Evolutionary conservation across 2,113 vertebrate species (phyloP).

Genomic region (Mola mola): DNA sequence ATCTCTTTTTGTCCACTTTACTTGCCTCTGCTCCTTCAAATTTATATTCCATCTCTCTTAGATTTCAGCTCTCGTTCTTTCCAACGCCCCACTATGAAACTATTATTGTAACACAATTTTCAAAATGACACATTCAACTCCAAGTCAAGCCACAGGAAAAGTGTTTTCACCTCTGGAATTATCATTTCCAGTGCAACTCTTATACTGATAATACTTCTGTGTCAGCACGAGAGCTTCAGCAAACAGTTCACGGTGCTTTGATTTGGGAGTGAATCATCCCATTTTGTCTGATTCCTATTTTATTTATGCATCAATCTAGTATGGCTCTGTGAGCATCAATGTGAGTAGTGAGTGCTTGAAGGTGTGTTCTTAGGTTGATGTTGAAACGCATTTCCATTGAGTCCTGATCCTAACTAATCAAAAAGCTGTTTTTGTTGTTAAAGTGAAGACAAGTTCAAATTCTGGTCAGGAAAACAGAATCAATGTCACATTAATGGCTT

Average conservation of each 20-base stretch:
- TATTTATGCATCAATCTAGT: slow-evolving; percentile 3
- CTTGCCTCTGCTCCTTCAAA: not conserved
- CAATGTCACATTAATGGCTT: not conserved
- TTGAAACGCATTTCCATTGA: slow-evolving; percentile 9
- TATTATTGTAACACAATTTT: not conserved
- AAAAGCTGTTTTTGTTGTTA: slow-evolving; percentile 22
- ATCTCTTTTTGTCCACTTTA: slow-evolving; percentile 5
- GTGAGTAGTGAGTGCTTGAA: not conserved
- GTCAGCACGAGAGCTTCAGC: slow-evolving; percentile 8
- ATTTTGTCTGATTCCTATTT: slow-evolving; percentile 13
- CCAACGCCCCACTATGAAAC: not conserved
- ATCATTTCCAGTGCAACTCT: not conserved
- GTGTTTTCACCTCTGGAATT: not conserved
- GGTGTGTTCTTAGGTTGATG: not conserved
- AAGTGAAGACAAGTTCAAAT: slow-evolving; percentile 22
- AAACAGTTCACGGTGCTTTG: slow-evolving; percentile 3
- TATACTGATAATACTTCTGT: slow-evolving; percentile 1
- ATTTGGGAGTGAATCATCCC: slow-evolving; percentile 16
- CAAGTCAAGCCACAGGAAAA: not conserved
- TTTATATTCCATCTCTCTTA: slow-evolving; percentile 1
- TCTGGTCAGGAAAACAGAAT: slow-evolving; percentile 15
- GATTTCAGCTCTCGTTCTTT: not conserved
- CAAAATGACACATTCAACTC: not conserved
- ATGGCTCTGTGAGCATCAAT: not conserved
- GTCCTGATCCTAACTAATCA: slow-evolving; percentile 14